phyloP scores from a whole-genome alignment of 2,797 vertebrate species.

The Siniperca scherzeri region DNA sequence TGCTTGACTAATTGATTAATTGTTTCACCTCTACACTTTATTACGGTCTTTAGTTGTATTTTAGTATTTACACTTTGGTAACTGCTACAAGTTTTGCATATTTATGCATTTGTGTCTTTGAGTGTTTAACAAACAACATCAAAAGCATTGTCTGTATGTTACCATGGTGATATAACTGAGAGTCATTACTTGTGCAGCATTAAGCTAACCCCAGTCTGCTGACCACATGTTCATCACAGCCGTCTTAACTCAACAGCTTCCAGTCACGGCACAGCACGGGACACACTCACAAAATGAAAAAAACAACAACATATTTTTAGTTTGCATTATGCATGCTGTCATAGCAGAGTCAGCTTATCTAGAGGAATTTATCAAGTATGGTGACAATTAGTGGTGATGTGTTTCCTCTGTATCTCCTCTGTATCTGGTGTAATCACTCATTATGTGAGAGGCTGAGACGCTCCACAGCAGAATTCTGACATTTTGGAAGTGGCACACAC shows the following conservation, averaged over 20 bases:
- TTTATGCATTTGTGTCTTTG: neutral
- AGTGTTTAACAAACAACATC: neutral
- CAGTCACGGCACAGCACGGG: constrained; percentile 17
- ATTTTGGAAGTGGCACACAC: constrained; percentile 54
- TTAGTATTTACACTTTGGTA: neutral
- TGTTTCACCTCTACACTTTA: neutral
- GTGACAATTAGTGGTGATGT: constrained; percentile 42
- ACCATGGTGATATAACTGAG: neutral
- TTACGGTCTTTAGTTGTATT: neutral
- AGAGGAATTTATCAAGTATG: constrained; percentile 17
- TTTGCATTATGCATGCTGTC: constrained; percentile 15
- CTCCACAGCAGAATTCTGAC: constrained; percentile 41
- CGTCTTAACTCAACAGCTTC: constrained; percentile 15
- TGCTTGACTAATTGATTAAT: neutral
- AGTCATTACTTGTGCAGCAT: constrained; percentile 10
- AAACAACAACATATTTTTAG: constrained; percentile 4
- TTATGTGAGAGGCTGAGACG: constrained; percentile 20
- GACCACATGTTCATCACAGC: constrained; percentile 57
- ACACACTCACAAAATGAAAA: neutral
- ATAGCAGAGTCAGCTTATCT: neutral
- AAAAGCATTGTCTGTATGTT: constrained; percentile 14
- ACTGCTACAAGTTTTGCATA: neutral
- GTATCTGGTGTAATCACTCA: constrained; percentile 34
- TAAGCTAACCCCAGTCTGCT: constrained; percentile 50
- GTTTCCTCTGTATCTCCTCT: constrained; percentile 19